phyloP scores from a whole-genome alignment of 2,888 invertebrate species.

The Drosophila macrospina region DNA sequence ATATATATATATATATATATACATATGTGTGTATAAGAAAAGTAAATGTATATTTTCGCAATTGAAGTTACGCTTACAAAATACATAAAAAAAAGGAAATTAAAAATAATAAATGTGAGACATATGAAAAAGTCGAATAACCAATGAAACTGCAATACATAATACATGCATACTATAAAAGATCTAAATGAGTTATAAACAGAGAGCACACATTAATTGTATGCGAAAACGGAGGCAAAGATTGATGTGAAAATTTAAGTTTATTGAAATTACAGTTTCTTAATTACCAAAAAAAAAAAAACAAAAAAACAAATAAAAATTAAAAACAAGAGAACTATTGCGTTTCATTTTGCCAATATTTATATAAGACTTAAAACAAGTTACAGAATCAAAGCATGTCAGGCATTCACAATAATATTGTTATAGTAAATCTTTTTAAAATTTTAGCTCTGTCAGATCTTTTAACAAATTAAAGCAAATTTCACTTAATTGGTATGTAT shows the following conservation, averaged over 20 bases:
- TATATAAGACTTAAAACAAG: neutral
- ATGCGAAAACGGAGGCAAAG: slow-evolving; percentile 79
- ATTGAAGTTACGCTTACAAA: slow-evolving; percentile 76
- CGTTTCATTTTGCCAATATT: neutral
- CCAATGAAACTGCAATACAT: slow-evolving; percentile 60
- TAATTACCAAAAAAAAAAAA: slow-evolving; percentile 85
- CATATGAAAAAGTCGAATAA: slow-evolving; percentile 41
- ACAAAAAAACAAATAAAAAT: slow-evolving; percentile 61
- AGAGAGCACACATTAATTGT: slow-evolving; percentile 70
- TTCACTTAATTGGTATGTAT: slow-evolving; percentile 43
- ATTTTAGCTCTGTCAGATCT: neutral
- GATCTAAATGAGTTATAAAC: slow-evolving; percentile 61
- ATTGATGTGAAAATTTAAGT: slow-evolving; percentile 85
- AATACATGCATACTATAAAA: slow-evolving; percentile 40
- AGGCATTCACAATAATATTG: neutral
- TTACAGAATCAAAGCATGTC: slow-evolving; percentile 14
- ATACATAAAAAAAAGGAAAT: slow-evolving; percentile 49
- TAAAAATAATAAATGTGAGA: slow-evolving; percentile 38
- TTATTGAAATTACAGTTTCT: slow-evolving; percentile 86
- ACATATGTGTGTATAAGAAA: slow-evolving; percentile 45
- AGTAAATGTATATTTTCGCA: slow-evolving; percentile 79
- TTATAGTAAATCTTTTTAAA: neutral
- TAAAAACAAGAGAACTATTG: slow-evolving; percentile 18
- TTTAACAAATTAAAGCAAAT: slow-evolving; percentile 10
- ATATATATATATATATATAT: slow-evolving; percentile 34